Conservation (phyloP, 2,797 vertebrate genomes). For the Sitta carolinensis region DNA sequence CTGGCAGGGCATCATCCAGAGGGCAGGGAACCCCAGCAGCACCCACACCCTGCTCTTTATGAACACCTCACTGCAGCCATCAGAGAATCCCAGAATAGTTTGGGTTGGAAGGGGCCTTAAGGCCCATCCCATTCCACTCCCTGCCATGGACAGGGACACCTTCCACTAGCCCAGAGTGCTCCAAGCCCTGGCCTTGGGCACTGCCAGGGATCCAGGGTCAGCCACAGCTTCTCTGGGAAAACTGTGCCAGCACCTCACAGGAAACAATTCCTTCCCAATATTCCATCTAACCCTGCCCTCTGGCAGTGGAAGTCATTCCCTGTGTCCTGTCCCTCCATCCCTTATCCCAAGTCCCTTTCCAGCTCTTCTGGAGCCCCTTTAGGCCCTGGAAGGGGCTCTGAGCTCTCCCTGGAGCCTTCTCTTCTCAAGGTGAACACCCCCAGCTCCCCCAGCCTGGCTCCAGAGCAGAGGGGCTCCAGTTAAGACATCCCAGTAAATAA, state of each 20-base stretch:
- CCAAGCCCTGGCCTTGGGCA: neutral
- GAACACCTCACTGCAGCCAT: neutral
- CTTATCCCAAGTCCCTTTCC: neutral
- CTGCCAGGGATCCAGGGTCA: neutral
- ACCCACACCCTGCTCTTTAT: neutral
- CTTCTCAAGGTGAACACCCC: neutral
- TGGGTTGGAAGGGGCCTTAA: neutral
- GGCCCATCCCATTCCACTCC: accelerated
- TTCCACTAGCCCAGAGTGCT: accelerated
- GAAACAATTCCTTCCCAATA: neutral
- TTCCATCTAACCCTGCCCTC: neutral
- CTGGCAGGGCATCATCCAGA: accelerated
- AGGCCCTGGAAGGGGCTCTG: accelerated
- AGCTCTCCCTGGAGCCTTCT: neutral
- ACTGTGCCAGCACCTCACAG: neutral
- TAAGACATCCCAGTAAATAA: neutral
- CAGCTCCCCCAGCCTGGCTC: neutral
- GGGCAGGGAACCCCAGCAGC: neutral
- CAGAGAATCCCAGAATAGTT: neutral
- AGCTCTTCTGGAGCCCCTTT: neutral
- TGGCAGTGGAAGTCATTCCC: neutral
- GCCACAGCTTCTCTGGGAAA: neutral
- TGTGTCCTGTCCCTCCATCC: neutral
- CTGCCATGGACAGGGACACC: neutral
- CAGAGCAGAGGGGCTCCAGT: neutral